A percentile compares a stretch with the other conserved stretches of the same genome.
Evolutionary conservation across 2,888 invertebrate genomes (phyloP).

Genomic region (Hydroisotoma schaefferi): DNA sequence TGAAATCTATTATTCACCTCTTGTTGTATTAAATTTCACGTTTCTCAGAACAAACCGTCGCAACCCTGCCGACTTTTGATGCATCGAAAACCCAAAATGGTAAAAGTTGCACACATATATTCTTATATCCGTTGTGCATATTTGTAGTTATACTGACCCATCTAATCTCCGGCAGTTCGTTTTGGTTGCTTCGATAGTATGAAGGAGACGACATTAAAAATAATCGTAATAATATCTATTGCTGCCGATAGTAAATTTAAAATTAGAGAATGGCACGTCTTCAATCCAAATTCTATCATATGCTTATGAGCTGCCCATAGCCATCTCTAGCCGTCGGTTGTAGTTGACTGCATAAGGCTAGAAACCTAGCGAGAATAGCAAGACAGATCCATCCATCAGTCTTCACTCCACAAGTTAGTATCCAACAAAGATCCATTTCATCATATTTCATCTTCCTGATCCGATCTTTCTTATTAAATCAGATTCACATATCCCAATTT

Average conservation of each 20-base stretch:
- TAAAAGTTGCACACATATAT: too few species aligned
- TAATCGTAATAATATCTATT: constrained; percentile 31
- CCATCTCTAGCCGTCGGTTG: not conserved
- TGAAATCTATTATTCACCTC: constrained; percentile 15
- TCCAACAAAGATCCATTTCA: constrained; percentile 2
- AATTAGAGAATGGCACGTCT: constrained; percentile 29
- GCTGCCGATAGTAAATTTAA: constrained; percentile 22
- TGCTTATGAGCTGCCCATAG: constrained; percentile 1
- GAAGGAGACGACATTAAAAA: constrained; percentile 10
- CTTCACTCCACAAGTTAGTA: not conserved
- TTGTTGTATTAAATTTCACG: not conserved
- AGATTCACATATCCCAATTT: not conserved
- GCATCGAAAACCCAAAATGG: too few species aligned
- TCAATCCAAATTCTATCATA: not conserved
- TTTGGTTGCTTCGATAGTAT: too few species aligned
- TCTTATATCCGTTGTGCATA: too few species aligned
- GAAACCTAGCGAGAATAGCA: not conserved
- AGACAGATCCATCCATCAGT: constrained; percentile 6
- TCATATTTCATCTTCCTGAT: constrained; percentile 9
- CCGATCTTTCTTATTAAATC: constrained; percentile 11
- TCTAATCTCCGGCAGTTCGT: too few species aligned
- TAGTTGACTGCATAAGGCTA: not conserved
- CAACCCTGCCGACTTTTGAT: too few species aligned
- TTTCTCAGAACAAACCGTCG: constrained; percentile 11
- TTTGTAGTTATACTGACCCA: too few species aligned